Evolutionary conservation across 2,113 vertebrate species (phyloP).

Genomic region (Pseudorasbora parva): DNA sequence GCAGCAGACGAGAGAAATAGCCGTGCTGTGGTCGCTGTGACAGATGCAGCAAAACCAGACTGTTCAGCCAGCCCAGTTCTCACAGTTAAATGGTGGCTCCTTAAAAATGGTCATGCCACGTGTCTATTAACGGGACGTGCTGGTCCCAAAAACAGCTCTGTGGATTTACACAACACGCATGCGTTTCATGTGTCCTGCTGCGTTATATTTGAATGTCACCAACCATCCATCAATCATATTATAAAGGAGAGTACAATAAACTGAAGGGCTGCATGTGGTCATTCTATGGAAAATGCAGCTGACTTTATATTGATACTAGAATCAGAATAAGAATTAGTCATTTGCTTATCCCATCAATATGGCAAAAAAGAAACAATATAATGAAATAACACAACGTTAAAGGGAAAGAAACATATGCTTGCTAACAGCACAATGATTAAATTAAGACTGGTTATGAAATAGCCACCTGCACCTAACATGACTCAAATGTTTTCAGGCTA

Average conservation of each 20-base stretch:
- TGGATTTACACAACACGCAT: not conserved
- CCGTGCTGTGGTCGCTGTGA: not conserved
- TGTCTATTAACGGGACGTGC: not conserved
- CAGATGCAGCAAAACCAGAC: slow-evolving; percentile 42
- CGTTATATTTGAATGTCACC: not conserved
- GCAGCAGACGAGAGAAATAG: slow-evolving; percentile 37
- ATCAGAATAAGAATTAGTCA: not conserved
- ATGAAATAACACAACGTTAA: slow-evolving; percentile 12
- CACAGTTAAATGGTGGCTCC: slow-evolving; percentile 37
- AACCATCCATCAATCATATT: not conserved
- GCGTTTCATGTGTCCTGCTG: not conserved
- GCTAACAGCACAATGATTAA: slow-evolving; percentile 7
- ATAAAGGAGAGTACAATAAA: not conserved
- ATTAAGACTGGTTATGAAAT: slow-evolving; percentile 35
- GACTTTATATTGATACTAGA: not conserved
- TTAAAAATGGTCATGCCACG: slow-evolving; percentile 44
- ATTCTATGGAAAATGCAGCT: not conserved
- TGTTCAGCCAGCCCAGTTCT: slow-evolving; percentile 24
- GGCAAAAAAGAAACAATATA: not conserved
- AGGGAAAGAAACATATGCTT: slow-evolving; percentile 19
- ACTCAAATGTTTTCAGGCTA: slow-evolving; percentile 47
- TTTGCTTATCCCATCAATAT: not conserved
- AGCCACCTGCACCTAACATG: slow-evolving; percentile 45
- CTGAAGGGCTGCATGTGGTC: not conserved
- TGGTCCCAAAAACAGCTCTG: not conserved